Evolutionary conservation across 2,113 vertebrate species (phyloP), one percentile per base, ranked within the genome.

Genomic region (Perognathus longimembris): DNA sequence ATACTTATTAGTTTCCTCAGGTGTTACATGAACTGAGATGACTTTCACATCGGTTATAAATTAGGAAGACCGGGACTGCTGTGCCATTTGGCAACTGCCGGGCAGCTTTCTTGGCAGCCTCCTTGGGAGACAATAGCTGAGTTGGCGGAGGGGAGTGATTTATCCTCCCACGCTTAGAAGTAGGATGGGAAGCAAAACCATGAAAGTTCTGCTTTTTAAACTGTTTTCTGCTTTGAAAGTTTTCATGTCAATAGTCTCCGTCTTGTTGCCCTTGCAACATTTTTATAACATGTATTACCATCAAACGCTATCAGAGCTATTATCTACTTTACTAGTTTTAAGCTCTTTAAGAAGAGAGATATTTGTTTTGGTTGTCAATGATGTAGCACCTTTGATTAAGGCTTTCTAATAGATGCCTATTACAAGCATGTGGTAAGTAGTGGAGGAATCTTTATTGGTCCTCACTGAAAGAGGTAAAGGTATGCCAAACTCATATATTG

Each of bases 1-100:
- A 85, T 67, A 67, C 67, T 77, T 90, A 26, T 64, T 45, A 30
- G 20, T 78, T 90, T 92, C 76, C 84, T 94, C 81, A 30, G 50
- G 79, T 85, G 82, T 59, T 80, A 40, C 81, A 30, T 70, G 59
- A 81, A 84, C 75, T 40, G 30, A 81, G 59, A 61, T 82, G 66
- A 70, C 87, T 95, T 79, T 42, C 22, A 5, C 40, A 3, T 75
- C 70, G 17, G 30, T 78, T 82, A 81, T 45, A 78, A 92, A 85
- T 80, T 74, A 87, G 77, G 42, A 82, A 82, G 45, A 38, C 34
- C 50, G 28, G 50, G 59, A 75, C 50, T 36, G 66, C 87, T 80
- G 30, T 50, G 88, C 66, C 70, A 15, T 66, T 42, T 34, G 34
- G 38, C 32, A 42, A 54, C 30, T 14, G 28, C 57, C 38, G 34